Base-by-base conservation (phyloP, 2,797 vertebrate genomes). In the Brachyalestes nurse region DNA sequence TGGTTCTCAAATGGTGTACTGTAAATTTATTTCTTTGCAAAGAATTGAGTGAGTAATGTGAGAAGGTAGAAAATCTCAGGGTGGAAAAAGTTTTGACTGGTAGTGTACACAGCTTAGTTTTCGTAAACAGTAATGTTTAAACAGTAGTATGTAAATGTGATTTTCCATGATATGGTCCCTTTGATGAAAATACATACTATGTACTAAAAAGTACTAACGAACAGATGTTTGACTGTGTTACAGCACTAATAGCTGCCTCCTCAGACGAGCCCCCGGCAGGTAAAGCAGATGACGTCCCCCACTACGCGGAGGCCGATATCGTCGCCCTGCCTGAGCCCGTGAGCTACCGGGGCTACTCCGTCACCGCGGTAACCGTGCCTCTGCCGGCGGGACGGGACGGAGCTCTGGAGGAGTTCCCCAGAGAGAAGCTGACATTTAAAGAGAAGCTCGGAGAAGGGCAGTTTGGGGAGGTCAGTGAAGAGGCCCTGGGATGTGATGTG, bases 381-480 rank as follows among this genome's bases (percentile, higher is more conserved):
- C 92, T 99, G 86, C 87, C 99, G 57, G 97, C 97, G 0, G 97
- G 97, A 70, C 99, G 99, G 85, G 97, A 99, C 0, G 96, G 98
- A 23, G 95, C 95, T 0, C 94, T 99, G 0, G 97, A 97, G 79
- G 98, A 99, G 88, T 99, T 99, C 85, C 97, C 98, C 10, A 91
- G 97, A 51, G 97, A 97, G 78, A 91, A 98, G 81, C 92, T 99
- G 70, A 95, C 94, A 0, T 99, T 99, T 91, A 98, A 98, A 88
- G 98, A 99, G 90, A 99, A 99, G 88, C 92, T 99, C 8, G 98
- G 98, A 78, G 97, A 99, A 85, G 98, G 98, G 72, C 98, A 99
- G 88, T 99, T 99, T 82, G 98, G 97, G 85, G 98, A 99, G 96
- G 98, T 99, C 73, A 88, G 94, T 7, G n/a, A n/a, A n/a, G n/a